Percentiles rank a stretch among this genome's conserved stretches.
Evolutionary conservation across 2,113 vertebrate species (phyloP).

Genomic region (Daphoenositta chrysoptera): DNA sequence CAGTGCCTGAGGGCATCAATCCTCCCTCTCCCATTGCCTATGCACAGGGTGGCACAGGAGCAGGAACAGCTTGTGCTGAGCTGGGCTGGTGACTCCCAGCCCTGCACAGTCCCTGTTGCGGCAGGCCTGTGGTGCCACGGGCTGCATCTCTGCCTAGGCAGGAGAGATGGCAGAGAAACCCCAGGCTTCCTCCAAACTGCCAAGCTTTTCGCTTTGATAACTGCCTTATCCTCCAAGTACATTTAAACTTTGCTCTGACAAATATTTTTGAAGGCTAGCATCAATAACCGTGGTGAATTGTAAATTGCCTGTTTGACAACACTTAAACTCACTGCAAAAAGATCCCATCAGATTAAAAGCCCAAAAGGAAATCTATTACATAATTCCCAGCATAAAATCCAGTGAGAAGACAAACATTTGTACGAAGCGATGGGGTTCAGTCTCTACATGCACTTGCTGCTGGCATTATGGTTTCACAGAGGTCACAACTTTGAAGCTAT

Average conservation of each 20-base stretch:
- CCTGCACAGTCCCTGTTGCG: accelerated
- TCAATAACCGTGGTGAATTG: neutral
- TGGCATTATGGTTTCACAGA: neutral
- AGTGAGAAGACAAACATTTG: neutral
- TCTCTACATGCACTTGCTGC: accelerated
- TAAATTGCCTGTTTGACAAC: neutral
- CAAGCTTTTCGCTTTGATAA: neutral
- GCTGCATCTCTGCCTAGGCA: neutral
- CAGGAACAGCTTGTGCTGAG: neutral
- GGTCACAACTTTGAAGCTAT: neutral
- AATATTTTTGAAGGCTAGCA: neutral
- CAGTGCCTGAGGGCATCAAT: neutral
- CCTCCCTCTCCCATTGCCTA: neutral
- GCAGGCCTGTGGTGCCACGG: neutral
- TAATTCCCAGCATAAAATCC: neutral
- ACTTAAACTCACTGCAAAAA: neutral
- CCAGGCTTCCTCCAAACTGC: neutral
- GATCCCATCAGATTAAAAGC: neutral
- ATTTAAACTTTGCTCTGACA: neutral
- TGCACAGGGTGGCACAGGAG: neutral
- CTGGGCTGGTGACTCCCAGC: accelerated
- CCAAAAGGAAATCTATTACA: neutral
- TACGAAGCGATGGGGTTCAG: neutral
- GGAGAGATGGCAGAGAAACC: neutral
- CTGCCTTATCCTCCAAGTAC: neutral